These are phyloP conservation scores for Lagenorhynchus albirostris DNA, from an alignment of 2,113 vertebrate species.

Conservation along the genomic window DNA sequence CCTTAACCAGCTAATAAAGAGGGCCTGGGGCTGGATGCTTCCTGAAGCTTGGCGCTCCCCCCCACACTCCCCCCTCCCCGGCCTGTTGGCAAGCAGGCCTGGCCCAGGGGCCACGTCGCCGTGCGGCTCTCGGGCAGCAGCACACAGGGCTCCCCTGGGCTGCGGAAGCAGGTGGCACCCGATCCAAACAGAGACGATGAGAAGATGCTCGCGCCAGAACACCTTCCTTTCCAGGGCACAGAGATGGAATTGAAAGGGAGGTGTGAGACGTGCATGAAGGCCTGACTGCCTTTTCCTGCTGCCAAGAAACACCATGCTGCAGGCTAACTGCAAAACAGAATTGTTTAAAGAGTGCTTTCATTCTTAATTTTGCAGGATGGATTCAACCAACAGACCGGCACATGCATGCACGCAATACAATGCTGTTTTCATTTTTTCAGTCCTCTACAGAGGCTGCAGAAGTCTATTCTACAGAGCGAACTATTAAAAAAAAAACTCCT, in stretches of 20 bases:
- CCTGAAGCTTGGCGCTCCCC: slow-evolving; percentile 58
- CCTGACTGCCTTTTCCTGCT: slow-evolving; percentile 13
- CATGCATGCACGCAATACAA: neutral
- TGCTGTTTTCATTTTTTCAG: neutral
- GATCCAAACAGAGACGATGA: slow-evolving; percentile 70
- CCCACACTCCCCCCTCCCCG: slow-evolving; percentile 52
- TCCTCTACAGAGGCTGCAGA: neutral
- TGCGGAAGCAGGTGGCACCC: slow-evolving; percentile 78
- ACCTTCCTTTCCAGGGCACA: neutral
- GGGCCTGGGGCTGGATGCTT: slow-evolving; percentile 72
- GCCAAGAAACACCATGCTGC: neutral
- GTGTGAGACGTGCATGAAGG: neutral
- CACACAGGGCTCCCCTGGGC: slow-evolving; percentile 70
- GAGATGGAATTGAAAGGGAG: neutral
- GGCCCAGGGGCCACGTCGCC: slow-evolving; percentile 71
- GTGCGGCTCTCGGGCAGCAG: slow-evolving; percentile 67
- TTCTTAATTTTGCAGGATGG: slow-evolving; percentile 42
- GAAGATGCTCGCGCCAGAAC: slow-evolving; percentile 65
- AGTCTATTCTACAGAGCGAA: neutral
- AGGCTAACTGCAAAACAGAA: neutral
- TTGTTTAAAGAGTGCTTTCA: neutral
- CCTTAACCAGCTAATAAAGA: slow-evolving; percentile 77
- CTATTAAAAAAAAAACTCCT: neutral
- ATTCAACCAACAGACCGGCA: neutral
- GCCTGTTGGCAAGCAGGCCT: slow-evolving; percentile 73